phyloP scores from a whole-genome alignment of 2,113 vertebrate genomes.

The Shinisaurus crocodilurus region DNA sequence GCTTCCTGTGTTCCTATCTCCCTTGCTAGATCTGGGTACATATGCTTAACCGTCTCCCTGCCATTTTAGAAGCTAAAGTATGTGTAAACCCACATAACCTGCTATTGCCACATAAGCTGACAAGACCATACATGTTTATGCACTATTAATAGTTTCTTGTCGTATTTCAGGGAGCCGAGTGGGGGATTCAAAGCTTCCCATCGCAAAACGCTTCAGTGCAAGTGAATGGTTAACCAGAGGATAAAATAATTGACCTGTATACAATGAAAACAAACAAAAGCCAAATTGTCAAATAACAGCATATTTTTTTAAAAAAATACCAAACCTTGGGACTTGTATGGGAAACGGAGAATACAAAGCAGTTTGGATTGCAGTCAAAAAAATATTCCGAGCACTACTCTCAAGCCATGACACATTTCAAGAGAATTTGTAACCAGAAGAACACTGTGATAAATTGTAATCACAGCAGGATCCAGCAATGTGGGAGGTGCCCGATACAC shows the following conservation, averaged over 20 bases:
- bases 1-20: not conserved
- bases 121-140: slow-evolving; percentile 36
- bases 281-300: slow-evolving; percentile 44
- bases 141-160: slow-evolving; percentile 46
- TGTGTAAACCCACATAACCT: slow-evolving; percentile 50
- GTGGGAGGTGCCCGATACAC: slow-evolving; percentile 83
- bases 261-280: slow-evolving; percentile 58
- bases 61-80: slow-evolving; percentile 36
- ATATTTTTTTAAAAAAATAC: slow-evolving; percentile 49
- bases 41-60: not conserved
- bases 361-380: slow-evolving; percentile 78
- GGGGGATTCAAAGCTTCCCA: slow-evolving; percentile 57
- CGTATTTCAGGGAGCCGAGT: slow-evolving; percentile 59
- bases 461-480: slow-evolving; percentile 77
- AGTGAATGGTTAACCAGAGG: slow-evolving; percentile 65
- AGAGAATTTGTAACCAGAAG: slow-evolving; percentile 81
- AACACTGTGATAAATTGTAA: slow-evolving; percentile 86
- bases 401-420: slow-evolving; percentile 84
- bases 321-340: slow-evolving; percentile 60
- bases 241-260: slow-evolving; percentile 65
- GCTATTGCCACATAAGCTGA: too few relatives aligned
- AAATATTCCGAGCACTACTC: slow-evolving; percentile 78
- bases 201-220: slow-evolving; percentile 64
- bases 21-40: not conserved
- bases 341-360: slow-evolving; percentile 68